Evolutionary conservation across 2,888 invertebrate genomes (phyloP).

Genomic region (Hydriomena furcata): DNA sequence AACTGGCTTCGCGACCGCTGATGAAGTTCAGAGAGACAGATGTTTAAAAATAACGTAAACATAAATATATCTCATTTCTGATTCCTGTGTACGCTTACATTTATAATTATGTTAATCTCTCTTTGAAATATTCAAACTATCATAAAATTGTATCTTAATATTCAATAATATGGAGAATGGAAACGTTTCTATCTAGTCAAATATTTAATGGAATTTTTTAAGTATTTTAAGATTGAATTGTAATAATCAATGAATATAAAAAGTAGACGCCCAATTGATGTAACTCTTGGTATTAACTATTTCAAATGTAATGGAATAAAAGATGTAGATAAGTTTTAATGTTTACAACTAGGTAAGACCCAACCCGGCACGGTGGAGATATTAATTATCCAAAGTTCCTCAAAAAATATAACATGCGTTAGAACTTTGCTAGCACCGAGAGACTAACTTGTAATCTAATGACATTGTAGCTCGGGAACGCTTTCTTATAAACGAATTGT

Average conservation of each 20-base stretch:
- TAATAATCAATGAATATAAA: neutral
- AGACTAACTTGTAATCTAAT: neutral
- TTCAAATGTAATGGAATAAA: slow-evolving; percentile 6
- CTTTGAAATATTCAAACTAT: slow-evolving; percentile 6
- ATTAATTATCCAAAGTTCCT: slow-evolving; percentile 22
- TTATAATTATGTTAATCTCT: neutral
- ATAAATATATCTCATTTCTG: neutral
- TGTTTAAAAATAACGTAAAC: neutral
- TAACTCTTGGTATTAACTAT: slow-evolving; percentile 1
- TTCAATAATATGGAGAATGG: slow-evolving; percentile 1
- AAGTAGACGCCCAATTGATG: slow-evolving; percentile 8
- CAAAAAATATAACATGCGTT: slow-evolving; percentile 8
- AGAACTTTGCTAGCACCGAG: slow-evolving; percentile 4
- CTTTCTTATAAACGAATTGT: neutral
- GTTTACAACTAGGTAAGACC: slow-evolving; percentile 15
- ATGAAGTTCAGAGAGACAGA: neutral
- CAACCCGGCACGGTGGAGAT: slow-evolving; percentile 22
- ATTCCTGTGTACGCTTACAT: neutral
- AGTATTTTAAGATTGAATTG: neutral
- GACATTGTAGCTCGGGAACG: slow-evolving; percentile 3
- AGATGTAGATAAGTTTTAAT: slow-evolving; percentile 7
- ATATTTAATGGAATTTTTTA: slow-evolving; percentile 8
- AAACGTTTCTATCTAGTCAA: slow-evolving; percentile 10
- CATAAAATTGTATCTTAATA: neutral
- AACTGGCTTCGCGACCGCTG: neutral